A percentile compares a stretch with the other conserved stretches of the same genome.
Evolutionary conservation across 2,797 vertebrate species (phyloP).

Genomic region (Agapornis canus): DNA sequence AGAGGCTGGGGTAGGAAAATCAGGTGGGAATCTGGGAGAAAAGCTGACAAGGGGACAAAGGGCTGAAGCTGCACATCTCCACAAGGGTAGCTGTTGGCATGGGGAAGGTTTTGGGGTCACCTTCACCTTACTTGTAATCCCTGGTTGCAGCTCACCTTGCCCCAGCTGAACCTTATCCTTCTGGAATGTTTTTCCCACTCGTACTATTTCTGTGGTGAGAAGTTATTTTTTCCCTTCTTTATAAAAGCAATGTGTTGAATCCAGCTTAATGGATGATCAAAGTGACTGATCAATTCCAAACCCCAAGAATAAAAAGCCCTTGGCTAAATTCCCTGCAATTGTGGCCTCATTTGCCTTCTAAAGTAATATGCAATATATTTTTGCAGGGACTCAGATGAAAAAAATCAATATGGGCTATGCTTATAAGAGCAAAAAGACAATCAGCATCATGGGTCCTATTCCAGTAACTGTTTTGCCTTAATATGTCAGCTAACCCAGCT

Average conservation of each 20-base stretch:
- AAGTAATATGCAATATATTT: constrained; percentile 23
- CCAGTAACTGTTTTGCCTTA: background rate
- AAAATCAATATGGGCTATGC: background rate
- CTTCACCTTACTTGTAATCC: background rate
- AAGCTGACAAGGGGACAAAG: background rate
- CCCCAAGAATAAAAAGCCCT: background rate
- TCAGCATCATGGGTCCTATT: background rate
- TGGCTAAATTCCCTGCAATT: background rate
- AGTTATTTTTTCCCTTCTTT: background rate
- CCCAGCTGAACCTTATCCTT: background rate
- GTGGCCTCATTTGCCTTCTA: background rate
- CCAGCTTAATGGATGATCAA: background rate
- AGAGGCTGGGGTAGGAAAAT: background rate
- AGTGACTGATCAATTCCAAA: background rate
- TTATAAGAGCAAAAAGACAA: background rate
- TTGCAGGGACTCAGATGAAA: background rate
- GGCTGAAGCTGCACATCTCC: background rate
- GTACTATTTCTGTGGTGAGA: background rate
- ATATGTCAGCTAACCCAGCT: background rate
- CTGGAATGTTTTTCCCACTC: background rate
- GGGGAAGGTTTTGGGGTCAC: background rate
- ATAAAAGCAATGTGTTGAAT: background rate
- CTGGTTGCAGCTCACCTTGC: background rate
- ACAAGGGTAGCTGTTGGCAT: background rate
- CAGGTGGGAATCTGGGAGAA: background rate